phyloP scores from a whole-genome alignment of 2,113 vertebrate genomes.

The Ancistrus triradiatus region DNA sequence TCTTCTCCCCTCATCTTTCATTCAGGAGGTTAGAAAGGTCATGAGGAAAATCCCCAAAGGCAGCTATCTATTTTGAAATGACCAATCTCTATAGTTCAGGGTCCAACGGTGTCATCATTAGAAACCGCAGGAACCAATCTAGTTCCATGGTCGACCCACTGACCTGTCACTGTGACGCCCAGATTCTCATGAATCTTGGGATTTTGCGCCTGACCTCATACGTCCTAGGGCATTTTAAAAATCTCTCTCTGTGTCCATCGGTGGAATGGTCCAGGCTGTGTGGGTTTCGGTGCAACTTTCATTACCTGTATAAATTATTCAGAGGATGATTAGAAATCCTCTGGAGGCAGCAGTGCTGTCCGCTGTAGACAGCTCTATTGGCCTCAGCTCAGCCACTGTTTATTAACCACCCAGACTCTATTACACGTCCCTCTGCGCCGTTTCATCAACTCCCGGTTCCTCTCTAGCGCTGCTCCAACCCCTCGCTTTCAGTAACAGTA shows the following conservation, averaged over 20 bases:
- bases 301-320: slow-evolving; percentile 54
- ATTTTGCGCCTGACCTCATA: slow-evolving; percentile 47
- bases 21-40: slow-evolving; percentile 1
- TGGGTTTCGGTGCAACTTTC: slow-evolving; percentile 38
- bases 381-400: slow-evolving; percentile 38
- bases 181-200: slow-evolving; percentile 25
- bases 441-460: slow-evolving; percentile 21
- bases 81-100: slow-evolving; percentile 16
- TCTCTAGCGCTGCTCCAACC: background rate
- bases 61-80: slow-evolving; percentile 14
- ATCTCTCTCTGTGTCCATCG: background rate
- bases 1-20: background rate
- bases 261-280: slow-evolving; percentile 13
- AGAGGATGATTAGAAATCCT: slow-evolving; percentile 44
- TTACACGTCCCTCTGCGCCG: slow-evolving; percentile 23
- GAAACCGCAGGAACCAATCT: slow-evolving; percentile 42
- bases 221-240: slow-evolving; percentile 30
- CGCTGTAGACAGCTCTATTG: slow-evolving; percentile 44
- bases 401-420: slow-evolving; percentile 44
- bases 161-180: slow-evolving; percentile 44
- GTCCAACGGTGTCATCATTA: slow-evolving; percentile 34
- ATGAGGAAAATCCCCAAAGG: slow-evolving; percentile 4
- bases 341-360: slow-evolving; percentile 31
- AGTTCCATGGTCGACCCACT: slow-evolving; percentile 16
- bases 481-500: no score